A percentile compares a stretch with the other conserved stretches of the same genome.
phyloP scores from a whole-genome alignment of 30 jellyfish, hydroid and myxozoan genomes.

The Turritopsis dohrnii region DNA sequence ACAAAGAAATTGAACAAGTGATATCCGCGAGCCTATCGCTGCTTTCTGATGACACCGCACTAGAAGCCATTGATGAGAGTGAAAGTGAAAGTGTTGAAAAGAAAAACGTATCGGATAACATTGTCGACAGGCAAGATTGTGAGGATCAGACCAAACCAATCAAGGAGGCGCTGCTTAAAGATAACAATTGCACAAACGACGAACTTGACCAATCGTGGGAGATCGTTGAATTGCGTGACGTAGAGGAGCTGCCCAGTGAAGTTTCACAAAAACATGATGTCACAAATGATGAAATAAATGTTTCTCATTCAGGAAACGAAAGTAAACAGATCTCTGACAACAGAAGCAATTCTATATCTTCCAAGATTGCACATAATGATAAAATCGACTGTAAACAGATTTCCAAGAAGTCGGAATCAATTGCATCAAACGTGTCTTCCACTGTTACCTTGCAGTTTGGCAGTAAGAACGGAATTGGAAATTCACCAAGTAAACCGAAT shows the following conservation, averaged over 20 bases:
- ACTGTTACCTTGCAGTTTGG: not conserved
- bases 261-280: not conserved
- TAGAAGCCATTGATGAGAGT: not conserved
- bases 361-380: not conserved
- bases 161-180: not conserved
- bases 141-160: not conserved
- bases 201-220: not conserved
- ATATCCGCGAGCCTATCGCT: not conserved
- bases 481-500: not conserved
- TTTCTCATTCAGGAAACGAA: not conserved
- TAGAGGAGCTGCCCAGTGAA: not conserved
- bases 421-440: not conserved
- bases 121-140: not conserved
- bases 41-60: not conserved
- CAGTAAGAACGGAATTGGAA: not conserved
- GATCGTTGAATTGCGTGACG: not conserved
- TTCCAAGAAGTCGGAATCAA: not conserved
- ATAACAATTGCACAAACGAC: not conserved
- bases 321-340: not conserved
- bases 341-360: not conserved
- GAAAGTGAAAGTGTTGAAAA: not conserved
- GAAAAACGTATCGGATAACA: not conserved
- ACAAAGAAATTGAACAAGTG: not conserved
- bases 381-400: not conserved
- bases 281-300: not conserved